Evolutionary conservation across 2,888 invertebrate species (phyloP).

Genomic region (Tipula lateralis): DNA sequence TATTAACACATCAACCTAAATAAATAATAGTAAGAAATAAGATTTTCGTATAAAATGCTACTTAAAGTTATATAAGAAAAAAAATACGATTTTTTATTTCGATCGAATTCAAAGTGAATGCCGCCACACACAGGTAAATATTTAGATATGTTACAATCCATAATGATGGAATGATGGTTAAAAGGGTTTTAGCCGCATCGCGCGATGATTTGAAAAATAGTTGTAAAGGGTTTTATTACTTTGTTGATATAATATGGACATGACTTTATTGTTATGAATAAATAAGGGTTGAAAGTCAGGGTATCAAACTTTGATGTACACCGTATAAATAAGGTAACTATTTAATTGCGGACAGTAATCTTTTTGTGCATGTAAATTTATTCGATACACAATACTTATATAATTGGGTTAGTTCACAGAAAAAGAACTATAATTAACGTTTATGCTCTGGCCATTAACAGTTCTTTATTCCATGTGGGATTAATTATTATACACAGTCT

Average conservation of each 20-base stretch:
- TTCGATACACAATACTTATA: too few species aligned
- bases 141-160: neutral
- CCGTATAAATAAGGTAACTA: neutral
- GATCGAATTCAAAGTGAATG: neutral
- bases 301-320: neutral
- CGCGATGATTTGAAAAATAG: neutral
- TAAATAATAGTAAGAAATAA: neutral
- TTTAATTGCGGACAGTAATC: neutral
- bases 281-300: neutral
- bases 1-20: constrained; percentile 24
- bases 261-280: neutral
- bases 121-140: neutral
- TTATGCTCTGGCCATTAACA: too few species aligned
- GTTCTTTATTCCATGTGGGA: too few species aligned
- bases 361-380: neutral
- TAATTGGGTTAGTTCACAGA: too few species aligned
- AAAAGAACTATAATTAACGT: too few species aligned
- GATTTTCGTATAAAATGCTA: neutral
- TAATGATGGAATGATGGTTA: neutral
- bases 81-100: neutral
- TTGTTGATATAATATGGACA: neutral
- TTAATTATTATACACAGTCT: too few species aligned
- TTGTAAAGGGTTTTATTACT: neutral
- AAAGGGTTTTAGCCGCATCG: neutral
- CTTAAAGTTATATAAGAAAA: neutral